Conservation (phyloP, 2,888 invertebrate genomes). For the Aromia moschata region DNA sequence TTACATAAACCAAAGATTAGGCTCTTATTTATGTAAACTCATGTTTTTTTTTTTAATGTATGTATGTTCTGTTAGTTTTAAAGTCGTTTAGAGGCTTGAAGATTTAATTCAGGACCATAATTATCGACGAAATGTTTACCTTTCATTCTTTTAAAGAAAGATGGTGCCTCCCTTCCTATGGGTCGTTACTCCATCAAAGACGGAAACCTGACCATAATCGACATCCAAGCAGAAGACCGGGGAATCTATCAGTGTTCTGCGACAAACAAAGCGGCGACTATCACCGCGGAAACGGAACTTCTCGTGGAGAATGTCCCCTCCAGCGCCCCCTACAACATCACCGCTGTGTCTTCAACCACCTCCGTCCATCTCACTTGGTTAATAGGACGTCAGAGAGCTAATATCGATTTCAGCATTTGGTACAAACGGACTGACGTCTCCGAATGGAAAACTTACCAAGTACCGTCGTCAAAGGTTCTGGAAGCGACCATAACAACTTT, state of each 20-base stretch:
- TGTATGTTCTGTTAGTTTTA: too few species aligned
- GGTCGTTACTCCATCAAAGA: conserved; percentile 75
- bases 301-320: conserved; percentile 87
- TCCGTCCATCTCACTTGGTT: conserved; percentile 85
- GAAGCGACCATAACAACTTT: conserved; percentile 83
- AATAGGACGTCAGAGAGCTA: conserved; percentile 80
- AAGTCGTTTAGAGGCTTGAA: too few species aligned
- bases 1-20: too few species aligned
- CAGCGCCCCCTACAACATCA: conserved; percentile 89
- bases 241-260: conserved; percentile 87
- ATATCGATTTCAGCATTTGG: conserved; percentile 88
- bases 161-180: conserved; percentile 74
- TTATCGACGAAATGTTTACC: too few species aligned
- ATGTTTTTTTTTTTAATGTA: too few species aligned
- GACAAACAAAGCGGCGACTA: conserved; percentile 88
- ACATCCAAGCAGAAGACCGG: conserved; percentile 85
- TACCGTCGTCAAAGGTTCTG: conserved; percentile 76
- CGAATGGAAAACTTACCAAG: conserved; percentile 86
- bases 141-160: conserved; percentile 67
- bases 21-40: too few species aligned
- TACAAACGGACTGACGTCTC: conserved; percentile 77
- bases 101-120: too few species aligned
- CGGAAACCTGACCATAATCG: conserved; percentile 84
- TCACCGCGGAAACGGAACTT: conserved; percentile 81
- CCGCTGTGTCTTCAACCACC: conserved; percentile 75